Conservation (phyloP, 2,888 invertebrate genomes). For the Mesorhabditis spiculigera region DNA sequence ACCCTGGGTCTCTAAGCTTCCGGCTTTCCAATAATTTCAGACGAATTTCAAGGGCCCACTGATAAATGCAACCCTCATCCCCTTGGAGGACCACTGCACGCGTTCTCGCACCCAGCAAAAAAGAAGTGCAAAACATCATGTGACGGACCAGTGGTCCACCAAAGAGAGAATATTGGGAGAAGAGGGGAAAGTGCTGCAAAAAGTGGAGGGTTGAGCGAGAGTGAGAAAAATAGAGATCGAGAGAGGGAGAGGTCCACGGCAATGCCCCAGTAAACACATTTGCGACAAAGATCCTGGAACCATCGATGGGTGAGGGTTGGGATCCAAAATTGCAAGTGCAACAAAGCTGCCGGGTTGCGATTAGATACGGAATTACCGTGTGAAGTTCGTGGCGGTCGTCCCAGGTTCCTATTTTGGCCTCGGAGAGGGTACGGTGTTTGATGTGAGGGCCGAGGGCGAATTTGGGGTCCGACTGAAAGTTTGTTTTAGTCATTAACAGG, state of each 20-base stretch:
- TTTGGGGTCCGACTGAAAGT: constrained; percentile 42
- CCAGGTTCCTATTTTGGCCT: constrained; percentile 51
- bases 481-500: neutral
- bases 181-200: neutral
- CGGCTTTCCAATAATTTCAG: neutral
- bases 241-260: constrained; percentile 1
- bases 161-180: neutral
- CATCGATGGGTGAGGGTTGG: too few relatives aligned
- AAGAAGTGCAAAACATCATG: constrained; percentile 3
- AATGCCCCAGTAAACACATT: too few relatives aligned
- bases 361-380: constrained; percentile 10
- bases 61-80: too few relatives aligned
- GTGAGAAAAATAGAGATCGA: neutral
- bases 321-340: too few relatives aligned
- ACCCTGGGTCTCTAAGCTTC: neutral
- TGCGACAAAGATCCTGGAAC: too few relatives aligned
- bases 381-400: constrained; percentile 22
- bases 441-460: constrained; percentile 44
- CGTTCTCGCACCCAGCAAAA: neutral
- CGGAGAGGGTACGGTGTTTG: constrained; percentile 39
- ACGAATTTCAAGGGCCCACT: neutral
- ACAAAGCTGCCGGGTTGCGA: too few relatives aligned
- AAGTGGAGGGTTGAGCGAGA: too few relatives aligned
- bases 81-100: too few relatives aligned
- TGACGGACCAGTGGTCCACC: neutral